phyloP scores from a whole-genome alignment of 2,888 invertebrate species.

The Margaritifera margaritifera region DNA sequence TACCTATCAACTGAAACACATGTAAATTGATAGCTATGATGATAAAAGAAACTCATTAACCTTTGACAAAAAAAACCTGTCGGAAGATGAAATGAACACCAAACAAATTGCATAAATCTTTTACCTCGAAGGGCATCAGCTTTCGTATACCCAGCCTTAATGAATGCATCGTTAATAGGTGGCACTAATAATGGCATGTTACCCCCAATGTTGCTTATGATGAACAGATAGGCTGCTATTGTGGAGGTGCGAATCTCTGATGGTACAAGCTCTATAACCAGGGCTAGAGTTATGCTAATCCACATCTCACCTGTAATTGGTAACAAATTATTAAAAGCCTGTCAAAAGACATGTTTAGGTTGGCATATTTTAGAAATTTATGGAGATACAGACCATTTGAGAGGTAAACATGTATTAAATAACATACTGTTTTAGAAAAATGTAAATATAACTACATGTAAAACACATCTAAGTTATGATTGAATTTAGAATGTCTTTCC shows the following conservation, averaged over 20 bases:
- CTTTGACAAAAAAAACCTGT: too few relatives aligned
- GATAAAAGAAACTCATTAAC: too few relatives aligned
- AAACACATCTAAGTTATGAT: too few relatives aligned
- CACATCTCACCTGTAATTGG: constrained; percentile 71
- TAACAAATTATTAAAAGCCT: background rate
- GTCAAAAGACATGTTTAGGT: too few relatives aligned
- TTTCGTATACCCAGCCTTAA: constrained; percentile 41
- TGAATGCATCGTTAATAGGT: constrained; percentile 59
- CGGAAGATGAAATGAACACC: background rate
- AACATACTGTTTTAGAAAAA: too few relatives aligned
- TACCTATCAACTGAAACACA: too few relatives aligned
- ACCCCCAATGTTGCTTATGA: constrained; percentile 73
- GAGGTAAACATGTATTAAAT: too few relatives aligned
- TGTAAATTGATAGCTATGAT: too few relatives aligned
- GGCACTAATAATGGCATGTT: constrained; percentile 72
- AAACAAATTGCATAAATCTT: background rate
- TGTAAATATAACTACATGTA: too few relatives aligned
- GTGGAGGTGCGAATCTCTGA: constrained; percentile 67
- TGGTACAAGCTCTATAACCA: constrained; percentile 72
- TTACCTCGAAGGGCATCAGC: constrained; percentile 54
- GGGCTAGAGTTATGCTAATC: constrained; percentile 71
- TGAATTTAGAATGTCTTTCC: too few relatives aligned
- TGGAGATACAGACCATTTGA: too few relatives aligned
- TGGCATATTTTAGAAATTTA: too few relatives aligned
- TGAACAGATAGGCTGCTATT: constrained; percentile 73